Evolutionary conservation across 2,797 vertebrate species (phyloP).

Genomic region (Tangara arthus): DNA sequence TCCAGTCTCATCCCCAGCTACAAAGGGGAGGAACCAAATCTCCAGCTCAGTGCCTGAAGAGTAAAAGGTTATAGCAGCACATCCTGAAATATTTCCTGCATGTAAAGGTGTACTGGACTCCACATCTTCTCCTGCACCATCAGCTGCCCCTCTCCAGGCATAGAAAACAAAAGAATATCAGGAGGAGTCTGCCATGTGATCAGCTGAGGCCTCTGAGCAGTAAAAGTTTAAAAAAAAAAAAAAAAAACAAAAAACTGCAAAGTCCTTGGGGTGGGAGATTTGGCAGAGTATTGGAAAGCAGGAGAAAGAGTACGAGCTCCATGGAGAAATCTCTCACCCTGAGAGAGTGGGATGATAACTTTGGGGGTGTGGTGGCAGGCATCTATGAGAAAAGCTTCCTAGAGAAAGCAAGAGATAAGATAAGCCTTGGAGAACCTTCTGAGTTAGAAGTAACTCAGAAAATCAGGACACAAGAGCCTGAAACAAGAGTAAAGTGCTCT

Average conservation of each 20-base stretch:
- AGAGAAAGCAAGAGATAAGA: neutral
- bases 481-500: neutral
- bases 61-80: neutral
- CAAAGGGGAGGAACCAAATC: neutral
- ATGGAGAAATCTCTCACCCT: neutral
- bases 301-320: neutral
- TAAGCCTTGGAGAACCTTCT: neutral
- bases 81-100: neutral
- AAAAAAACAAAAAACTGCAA: neutral
- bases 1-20: neutral
- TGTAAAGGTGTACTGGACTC: neutral
- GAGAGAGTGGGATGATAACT: neutral
- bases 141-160: neutral
- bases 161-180: neutral
- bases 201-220: neutral
- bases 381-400: neutral
- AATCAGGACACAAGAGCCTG: neutral
- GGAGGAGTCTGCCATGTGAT: neutral
- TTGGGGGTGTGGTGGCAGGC: neutral
- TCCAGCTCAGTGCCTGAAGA: neutral
- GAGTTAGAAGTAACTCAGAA: neutral
- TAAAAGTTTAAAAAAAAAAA: neutral
- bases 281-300: neutral
- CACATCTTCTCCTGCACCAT: neutral
- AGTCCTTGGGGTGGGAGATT: neutral